phyloP scores from a whole-genome alignment of 2,113 vertebrate genomes.

The Siniperca chuatsi region DNA sequence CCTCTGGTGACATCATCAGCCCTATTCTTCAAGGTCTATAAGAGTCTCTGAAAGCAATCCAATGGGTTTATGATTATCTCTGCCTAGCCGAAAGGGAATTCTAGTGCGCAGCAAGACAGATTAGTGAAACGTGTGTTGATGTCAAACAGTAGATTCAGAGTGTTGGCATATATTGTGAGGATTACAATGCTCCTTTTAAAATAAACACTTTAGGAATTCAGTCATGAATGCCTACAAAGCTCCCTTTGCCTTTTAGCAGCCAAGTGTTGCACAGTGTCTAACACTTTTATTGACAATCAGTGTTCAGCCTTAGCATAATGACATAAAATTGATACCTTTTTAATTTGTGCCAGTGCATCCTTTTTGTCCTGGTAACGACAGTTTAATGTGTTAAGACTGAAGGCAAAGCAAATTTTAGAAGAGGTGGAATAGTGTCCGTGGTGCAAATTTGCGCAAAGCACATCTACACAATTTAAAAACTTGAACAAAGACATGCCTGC shows the following conservation, averaged over 20 bases:
- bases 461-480: no score
- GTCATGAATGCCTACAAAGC: background rate
- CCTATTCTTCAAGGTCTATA: slow-evolving; percentile 19
- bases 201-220: background rate
- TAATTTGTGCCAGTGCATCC: background rate
- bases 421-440: no score
- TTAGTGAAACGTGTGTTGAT: slow-evolving; percentile 4
- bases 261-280: background rate
- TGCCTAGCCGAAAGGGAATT: background rate
- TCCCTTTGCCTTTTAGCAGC: background rate
- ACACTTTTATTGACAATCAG: no score
- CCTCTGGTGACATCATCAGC: slow-evolving; percentile 25
- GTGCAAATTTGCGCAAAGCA: no score
- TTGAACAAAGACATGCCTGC: no score
- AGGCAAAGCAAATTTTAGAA: background rate
- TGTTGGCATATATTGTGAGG: background rate
- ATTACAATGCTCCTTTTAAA: slow-evolving; percentile 12
- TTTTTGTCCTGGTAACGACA: no score
- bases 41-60: slow-evolving; percentile 12
- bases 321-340: background rate
- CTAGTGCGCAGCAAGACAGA: background rate
- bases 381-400: no score
- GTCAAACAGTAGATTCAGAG: background rate
- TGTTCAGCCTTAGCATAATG: no score
- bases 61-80: slow-evolving; percentile 16